phyloP scores from a whole-genome alignment of 92 coral and sea anemone species.

The Pocillopora grandis region DNA sequence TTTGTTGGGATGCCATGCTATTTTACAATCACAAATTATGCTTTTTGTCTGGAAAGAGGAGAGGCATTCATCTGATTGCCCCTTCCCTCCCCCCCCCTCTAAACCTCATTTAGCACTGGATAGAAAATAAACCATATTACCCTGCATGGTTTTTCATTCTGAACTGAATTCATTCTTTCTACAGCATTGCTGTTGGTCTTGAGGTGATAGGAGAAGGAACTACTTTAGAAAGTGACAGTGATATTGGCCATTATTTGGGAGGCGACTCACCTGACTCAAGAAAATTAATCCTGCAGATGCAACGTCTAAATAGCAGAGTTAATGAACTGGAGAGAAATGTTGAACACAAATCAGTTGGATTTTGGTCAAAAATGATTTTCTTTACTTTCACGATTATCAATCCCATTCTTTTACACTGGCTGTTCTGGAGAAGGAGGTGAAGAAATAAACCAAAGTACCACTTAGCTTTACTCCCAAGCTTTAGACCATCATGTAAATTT shows the following conservation, averaged over 20 bases:
- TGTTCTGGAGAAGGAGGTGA: slow-evolving; percentile 80
- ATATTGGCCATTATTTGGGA: slow-evolving; percentile 56
- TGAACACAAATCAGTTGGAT: slow-evolving; percentile 65
- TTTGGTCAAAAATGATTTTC: slow-evolving; percentile 83
- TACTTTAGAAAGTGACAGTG: slow-evolving; percentile 57
- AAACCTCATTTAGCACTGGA: too few relatives aligned
- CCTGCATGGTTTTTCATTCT: too few relatives aligned
- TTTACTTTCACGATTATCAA: slow-evolving; percentile 83
- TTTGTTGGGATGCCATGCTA: too few relatives aligned
- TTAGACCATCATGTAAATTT: too few relatives aligned
- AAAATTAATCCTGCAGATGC: slow-evolving; percentile 63
- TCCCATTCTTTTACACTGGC: slow-evolving; percentile 83
- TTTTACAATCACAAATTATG: too few relatives aligned
- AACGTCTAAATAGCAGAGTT: slow-evolving; percentile 70
- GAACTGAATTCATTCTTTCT: not conserved
- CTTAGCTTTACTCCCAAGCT: too few relatives aligned
- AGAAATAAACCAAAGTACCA: not conserved
- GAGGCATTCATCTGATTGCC: too few relatives aligned
- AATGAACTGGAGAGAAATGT: slow-evolving; percentile 69
- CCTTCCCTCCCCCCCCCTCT: too few relatives aligned
- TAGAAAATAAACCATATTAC: too few relatives aligned
- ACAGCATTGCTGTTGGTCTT: slow-evolving; percentile 68
- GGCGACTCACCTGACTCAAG: slow-evolving; percentile 67
- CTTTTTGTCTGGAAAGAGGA: too few relatives aligned
- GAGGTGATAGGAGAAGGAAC: slow-evolving; percentile 70